Conservation (phyloP, 2,113 vertebrate species). For the Silurus glanis region DNA sequence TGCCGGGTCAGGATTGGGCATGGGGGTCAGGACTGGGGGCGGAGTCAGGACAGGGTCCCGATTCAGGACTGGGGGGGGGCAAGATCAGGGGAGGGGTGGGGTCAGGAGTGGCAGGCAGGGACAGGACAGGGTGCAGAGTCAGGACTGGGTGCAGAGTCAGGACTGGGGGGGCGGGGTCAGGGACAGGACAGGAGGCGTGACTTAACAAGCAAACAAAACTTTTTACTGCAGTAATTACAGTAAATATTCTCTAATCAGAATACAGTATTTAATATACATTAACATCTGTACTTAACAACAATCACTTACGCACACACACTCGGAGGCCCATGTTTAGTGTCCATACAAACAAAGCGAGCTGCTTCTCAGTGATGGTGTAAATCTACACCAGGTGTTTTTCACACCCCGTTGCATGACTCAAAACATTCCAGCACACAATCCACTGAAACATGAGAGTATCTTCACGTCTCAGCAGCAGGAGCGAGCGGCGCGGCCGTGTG, state of each 20-base stretch:
- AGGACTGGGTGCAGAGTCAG: too few relatives aligned
- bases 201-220: not conserved
- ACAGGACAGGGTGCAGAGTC: too few relatives aligned
- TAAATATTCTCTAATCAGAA: not conserved
- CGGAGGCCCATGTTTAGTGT: not conserved
- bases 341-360: not conserved
- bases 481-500: slow-evolving; percentile 47
- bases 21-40: too few relatives aligned
- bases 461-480: slow-evolving; percentile 56
- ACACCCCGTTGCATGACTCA: not conserved
- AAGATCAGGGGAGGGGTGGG: too few relatives aligned
- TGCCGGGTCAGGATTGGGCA: too few relatives aligned
- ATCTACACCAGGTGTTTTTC: not conserved
- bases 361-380: not conserved
- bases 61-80: too few relatives aligned
- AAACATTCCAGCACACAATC: slow-evolving; percentile 51
- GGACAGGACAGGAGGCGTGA: not conserved
- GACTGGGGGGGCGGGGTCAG: not conserved
- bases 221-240: not conserved
- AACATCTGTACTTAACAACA: not conserved
- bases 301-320: not conserved
- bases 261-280: not conserved
- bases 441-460: slow-evolving; percentile 61
- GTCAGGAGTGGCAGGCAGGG: too few relatives aligned
- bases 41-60: too few relatives aligned